A percentile compares a stretch with the other conserved stretches of the same genome.
Evolutionary conservation across 2,113 vertebrate genomes (phyloP).

Genomic region (Mungos mungo): DNA sequence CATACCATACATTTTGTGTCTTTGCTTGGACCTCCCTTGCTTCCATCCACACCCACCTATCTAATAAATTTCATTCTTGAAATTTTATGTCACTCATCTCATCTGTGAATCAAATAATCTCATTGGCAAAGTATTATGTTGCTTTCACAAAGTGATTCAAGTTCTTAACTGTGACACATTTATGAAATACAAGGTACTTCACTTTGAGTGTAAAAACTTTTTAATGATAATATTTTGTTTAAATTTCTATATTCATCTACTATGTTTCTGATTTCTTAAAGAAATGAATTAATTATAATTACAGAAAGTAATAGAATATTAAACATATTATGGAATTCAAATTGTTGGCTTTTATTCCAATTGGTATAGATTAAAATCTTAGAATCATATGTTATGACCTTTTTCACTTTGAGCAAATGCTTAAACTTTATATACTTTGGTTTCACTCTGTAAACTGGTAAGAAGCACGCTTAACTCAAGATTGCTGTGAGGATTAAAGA

Average conservation of each 20-base stretch:
- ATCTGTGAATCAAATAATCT: background rate
- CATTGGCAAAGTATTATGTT: background rate
- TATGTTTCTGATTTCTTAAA: background rate
- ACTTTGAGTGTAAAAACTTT: background rate
- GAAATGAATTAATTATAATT: background rate
- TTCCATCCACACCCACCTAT: fast-evolving
- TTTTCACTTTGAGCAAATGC: background rate
- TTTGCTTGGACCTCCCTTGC: background rate
- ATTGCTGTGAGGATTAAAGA: background rate
- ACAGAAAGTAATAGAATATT: background rate
- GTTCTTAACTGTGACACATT: background rate
- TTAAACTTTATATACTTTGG: background rate
- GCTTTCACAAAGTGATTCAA: background rate
- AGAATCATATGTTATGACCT: background rate
- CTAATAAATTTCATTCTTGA: background rate
- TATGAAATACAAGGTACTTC: background rate
- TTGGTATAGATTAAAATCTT: background rate
- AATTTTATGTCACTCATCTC: background rate
- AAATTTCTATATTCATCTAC: background rate
- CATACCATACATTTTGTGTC: background rate
- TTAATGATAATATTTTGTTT: background rate
- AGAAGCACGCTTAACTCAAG: background rate
- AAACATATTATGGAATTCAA: background rate
- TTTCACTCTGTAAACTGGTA: background rate
- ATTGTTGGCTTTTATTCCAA: background rate